A percentile compares a stretch with the other conserved stretches of the same genome.
phyloP scores from a whole-genome alignment of 2,113 vertebrate genomes.

The Salminus brasiliensis region DNA sequence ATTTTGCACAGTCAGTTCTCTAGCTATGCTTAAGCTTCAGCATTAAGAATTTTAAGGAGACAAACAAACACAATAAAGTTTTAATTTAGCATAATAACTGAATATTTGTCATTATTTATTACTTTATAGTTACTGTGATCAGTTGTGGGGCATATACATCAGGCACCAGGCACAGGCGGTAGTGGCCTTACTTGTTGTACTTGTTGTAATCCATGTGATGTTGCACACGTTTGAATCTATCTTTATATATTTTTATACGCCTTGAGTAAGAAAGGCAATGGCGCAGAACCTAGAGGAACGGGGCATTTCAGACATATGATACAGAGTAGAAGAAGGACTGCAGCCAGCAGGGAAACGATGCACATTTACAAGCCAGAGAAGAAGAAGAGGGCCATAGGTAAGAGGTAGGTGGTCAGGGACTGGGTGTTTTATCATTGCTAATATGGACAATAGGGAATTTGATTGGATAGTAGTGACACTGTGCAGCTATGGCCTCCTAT shows the following conservation, averaged over 20 bases:
- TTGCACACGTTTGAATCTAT: neutral
- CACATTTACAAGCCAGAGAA: neutral
- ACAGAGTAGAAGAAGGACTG: neutral
- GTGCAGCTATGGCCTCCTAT: neutral
- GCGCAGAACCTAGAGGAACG: neutral
- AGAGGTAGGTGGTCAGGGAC: neutral
- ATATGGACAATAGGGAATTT: neutral
- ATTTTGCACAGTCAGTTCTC: too few species aligned
- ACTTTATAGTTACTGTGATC: too few species aligned
- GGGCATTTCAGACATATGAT: neutral
- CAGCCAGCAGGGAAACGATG: constrained; percentile 1
- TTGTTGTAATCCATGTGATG: neutral
- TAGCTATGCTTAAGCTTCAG: too few species aligned
- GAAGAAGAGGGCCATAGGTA: constrained; percentile 5
- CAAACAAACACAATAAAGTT: too few species aligned
- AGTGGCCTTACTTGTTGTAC: too few species aligned
- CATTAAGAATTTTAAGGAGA: too few species aligned
- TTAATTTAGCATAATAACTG: too few species aligned
- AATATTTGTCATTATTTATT: too few species aligned
- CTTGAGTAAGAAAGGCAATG: neutral
- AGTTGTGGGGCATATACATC: neutral
- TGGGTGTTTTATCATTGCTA: neutral
- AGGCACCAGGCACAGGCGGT: neutral
- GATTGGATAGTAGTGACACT: neutral
- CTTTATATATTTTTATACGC: neutral